Base-by-base conservation (phyloP, 2,797 vertebrate species). In the Meriones psammophilus region DNA sequence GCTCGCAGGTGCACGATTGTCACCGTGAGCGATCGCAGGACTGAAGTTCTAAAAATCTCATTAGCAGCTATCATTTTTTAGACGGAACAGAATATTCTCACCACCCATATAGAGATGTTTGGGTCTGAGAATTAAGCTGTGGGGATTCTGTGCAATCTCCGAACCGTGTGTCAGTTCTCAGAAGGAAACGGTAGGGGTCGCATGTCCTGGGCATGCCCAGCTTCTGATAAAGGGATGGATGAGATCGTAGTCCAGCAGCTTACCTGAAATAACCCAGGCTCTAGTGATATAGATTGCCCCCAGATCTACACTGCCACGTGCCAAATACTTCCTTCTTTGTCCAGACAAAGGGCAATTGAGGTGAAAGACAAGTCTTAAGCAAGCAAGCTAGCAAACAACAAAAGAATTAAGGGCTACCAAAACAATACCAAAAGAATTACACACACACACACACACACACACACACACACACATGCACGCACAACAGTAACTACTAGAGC, bases 151-250 rank as follows among this genome's bases (percentile, higher is more conserved):
- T 0, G 24, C 4, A 0, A 0, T 81, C 42, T 92, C 4, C 12
- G 89, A 89, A 80, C 36, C 8, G 17, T 6, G 33, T 28, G 1
- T 78, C 64, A 66, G 8, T 89, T 92, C 60, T 96, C 33, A 71
- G 18, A 78, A 76, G 9, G 14, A 28, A 86, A 81, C 96, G 91
- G 91, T 58, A 98, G 96, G 94, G 88, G 92, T 91, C 24, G 77
- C 89, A 86, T 20, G 39, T 68, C 87, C 56, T 30, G n/a, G 3
- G 30, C 17, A 36, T 0, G 4, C 2, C 2, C 4, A 56, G 50
- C 15, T 77, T 28, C 1, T 14, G 71, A 28, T 28, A 18, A 36
- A 60, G 13, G 22, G 28, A 10, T 62, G 22, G 28, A 10, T 58
- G 79, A 96, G 73, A 26, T 42, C 42, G 18, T 17, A 26, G 7